Conservation (phyloP, 1,140 invertebrate genomes). For the Vanessa atalanta region DNA sequence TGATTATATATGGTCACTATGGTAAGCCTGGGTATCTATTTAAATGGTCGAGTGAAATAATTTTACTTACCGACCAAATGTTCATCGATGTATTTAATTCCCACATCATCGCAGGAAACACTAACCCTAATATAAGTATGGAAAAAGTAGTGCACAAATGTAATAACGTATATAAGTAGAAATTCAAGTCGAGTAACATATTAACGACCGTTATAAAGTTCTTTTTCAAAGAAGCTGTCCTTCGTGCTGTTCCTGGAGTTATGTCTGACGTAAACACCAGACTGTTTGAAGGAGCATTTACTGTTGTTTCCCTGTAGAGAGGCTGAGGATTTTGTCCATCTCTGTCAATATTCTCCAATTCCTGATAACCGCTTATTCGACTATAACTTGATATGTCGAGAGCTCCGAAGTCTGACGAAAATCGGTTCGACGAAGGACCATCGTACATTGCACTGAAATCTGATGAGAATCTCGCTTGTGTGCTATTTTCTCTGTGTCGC, state of each 20-base stretch:
- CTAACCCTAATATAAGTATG: constrained; percentile 61
- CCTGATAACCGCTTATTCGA: constrained; percentile 60
- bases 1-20: too few relatives aligned
- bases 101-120: constrained; percentile 70
- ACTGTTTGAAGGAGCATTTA: constrained; percentile 55
- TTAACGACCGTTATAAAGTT: constrained; percentile 70
- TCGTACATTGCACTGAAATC: constrained; percentile 60
- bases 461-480: constrained; percentile 57
- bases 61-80: constrained; percentile 65
- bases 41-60: not conserved
- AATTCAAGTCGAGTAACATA: constrained; percentile 71
- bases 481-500: constrained; percentile 55
- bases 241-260: constrained; percentile 62
- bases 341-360: constrained; percentile 67
- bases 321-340: constrained; percentile 62
- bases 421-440: constrained; percentile 46
- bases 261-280: constrained; percentile 63
- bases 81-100: constrained; percentile 68
- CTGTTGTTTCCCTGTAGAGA: constrained; percentile 75
- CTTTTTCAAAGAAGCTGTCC: constrained; percentile 72
- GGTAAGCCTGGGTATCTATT: too few relatives aligned
- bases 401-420: constrained; percentile 66
- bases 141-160: constrained; percentile 70
- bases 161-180: constrained; percentile 74
- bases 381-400: constrained; percentile 54